A percentile compares a stretch with the other conserved stretches of the same genome.
Evolutionary conservation across 1,140 invertebrate genomes (phyloP).

Genomic region (Sesamia nonagrioides): DNA sequence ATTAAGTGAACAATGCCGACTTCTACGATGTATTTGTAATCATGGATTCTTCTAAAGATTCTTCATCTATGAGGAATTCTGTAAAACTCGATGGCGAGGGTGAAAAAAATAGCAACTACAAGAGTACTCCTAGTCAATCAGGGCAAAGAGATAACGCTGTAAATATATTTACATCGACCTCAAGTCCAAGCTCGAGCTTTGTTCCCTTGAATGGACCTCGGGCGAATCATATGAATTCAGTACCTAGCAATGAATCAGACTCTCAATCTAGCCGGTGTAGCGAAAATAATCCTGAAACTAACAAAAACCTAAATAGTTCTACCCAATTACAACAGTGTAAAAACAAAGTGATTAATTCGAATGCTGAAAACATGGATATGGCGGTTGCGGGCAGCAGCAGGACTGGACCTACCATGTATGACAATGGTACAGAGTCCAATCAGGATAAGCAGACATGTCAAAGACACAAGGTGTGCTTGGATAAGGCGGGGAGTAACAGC

Average conservation of each 20-base stretch:
- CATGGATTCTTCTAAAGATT: conserved; percentile 77
- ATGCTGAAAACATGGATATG: conserved; percentile 26
- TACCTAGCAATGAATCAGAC: conserved; percentile 59
- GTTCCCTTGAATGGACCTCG: conserved; percentile 67
- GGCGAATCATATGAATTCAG: conserved; percentile 56
- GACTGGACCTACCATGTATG: conserved; percentile 57
- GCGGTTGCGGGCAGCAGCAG: conserved; percentile 63
- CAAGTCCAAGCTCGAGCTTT: conserved; percentile 67
- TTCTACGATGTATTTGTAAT: conserved; percentile 67
- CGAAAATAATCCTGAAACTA: conserved; percentile 52
- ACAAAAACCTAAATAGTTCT: conserved; percentile 48
- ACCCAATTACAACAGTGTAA: conserved; percentile 60
- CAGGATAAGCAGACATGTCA: conserved; percentile 67
- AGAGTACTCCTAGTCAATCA: conserved; percentile 60
- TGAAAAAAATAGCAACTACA: conserved; percentile 66
- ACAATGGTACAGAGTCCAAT: conserved; percentile 63
- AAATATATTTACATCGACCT: conserved; percentile 78
- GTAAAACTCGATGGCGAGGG: conserved; percentile 65
- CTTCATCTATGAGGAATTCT: conserved; percentile 62
- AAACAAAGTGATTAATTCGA: conserved; percentile 57
- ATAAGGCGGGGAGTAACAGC: conserved; percentile 63
- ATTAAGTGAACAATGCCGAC: conserved; percentile 78
- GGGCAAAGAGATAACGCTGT: conserved; percentile 66
- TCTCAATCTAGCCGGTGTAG: conserved; percentile 44
- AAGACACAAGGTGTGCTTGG: conserved; percentile 70